Base-by-base conservation (phyloP, 2,797 vertebrate genomes). In the Platalea minor region DNA sequence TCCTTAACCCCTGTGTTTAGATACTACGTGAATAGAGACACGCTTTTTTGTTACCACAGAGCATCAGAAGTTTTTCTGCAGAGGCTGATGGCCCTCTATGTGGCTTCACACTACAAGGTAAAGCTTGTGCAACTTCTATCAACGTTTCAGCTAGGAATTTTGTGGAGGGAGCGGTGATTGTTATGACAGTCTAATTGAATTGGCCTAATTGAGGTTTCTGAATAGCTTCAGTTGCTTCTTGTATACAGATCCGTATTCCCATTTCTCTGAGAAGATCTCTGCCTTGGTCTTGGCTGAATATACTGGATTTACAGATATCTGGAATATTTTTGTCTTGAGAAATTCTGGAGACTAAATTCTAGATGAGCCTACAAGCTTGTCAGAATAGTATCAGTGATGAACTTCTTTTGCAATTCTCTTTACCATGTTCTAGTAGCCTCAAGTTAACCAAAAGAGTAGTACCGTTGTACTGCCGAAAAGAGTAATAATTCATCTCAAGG, bases 71-170 rank as follows among this genome's bases (percentile, higher is more conserved):
- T 99, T 39, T 99, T 99, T 88, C 98, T 99, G 56, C 99, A 99
- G 94, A 98, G 99, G 51, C 96, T 99, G 31, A 99, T 99, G 99
- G 99, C 99, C 35, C 99, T 99, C 3, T 99, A 99, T 3, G 99
- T 99, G 87, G 99, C 99, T 13, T 99, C 99, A 10, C 99, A 99
- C 96, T 99, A 99, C 96, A 99, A 99, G 99, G 99, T 99, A 94
- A 61, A 89, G 51, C 9, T 75, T 15, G 13, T 53, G 24, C 59
- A 68, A 4, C 45, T 80, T 28, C 50, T 73, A 0, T 11, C 19
- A 39, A 11, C 10, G 2, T 37, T 69, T 33, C 65, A 37, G 28
- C 16, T 63, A 24, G 60, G 35, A 51, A 16, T 86, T 86, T 39
- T 69, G 4, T 16, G 21, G 41, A 56, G 21, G 60, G 8, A 72